A percentile compares a stretch with the other conserved stretches of the same genome.
These are phyloP conservation scores for Meloe dianella DNA, from an alignment of 2,888 invertebrate species.

Conservation along the genomic window DNA sequence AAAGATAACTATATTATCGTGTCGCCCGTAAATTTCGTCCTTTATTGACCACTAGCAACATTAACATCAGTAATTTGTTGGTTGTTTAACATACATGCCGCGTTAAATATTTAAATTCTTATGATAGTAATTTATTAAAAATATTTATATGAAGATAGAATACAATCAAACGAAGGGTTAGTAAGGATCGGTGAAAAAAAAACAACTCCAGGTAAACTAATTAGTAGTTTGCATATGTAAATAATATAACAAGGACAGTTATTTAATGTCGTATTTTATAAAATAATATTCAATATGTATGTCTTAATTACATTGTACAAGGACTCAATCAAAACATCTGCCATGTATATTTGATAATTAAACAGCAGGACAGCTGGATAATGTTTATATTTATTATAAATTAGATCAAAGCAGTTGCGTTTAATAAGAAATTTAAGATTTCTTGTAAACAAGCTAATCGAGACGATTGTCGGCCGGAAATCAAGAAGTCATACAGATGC, in stretches of 20 bases:
- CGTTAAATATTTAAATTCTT: constrained; percentile 49
- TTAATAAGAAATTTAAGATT: not conserved
- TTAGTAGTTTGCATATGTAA: constrained; percentile 50
- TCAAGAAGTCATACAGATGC: not conserved
- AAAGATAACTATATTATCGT: constrained; percentile 48
- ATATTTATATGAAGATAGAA: constrained; percentile 44
- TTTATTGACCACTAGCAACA: constrained; percentile 45
- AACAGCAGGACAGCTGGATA: constrained; percentile 43
- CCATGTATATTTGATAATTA: constrained; percentile 46
- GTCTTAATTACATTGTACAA: constrained; percentile 52
- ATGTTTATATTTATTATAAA: constrained; percentile 25
- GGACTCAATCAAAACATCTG: constrained; percentile 54
- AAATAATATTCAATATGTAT: constrained; percentile 43
- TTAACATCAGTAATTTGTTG: constrained; percentile 48
- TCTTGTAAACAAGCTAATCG: not conserved
- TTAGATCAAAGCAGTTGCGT: not conserved
- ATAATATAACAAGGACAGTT: constrained; percentile 43
- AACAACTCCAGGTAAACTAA: constrained; percentile 39
- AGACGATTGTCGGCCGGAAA: not conserved
- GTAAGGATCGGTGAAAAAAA: not conserved
- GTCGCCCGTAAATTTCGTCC: constrained; percentile 48
- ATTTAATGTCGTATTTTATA: constrained; percentile 46
- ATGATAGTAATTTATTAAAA: constrained; percentile 48
- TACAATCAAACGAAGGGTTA: constrained; percentile 18
- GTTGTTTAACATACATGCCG: constrained; percentile 49